These are phyloP conservation scores for Trissolcus brochymenae DNA, from an alignment of 2,888 invertebrate genomes.

Conservation along the genomic window DNA sequence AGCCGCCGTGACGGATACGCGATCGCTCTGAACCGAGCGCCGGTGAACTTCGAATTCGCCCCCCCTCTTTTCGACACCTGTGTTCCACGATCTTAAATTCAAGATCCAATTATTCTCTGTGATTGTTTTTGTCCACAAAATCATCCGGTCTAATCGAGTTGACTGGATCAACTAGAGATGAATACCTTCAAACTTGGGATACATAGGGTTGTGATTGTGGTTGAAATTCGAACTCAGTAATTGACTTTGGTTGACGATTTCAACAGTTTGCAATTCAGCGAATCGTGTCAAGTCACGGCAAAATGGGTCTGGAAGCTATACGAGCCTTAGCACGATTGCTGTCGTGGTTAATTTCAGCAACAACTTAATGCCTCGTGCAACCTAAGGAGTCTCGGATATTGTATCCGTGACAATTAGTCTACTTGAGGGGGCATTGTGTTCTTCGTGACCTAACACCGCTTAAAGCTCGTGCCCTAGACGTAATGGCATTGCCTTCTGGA, in stretches of 20 bases:
- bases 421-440: too few species aligned
- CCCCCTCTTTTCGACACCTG: constrained; percentile 5
- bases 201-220: too few species aligned
- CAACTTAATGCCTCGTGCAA: too few species aligned
- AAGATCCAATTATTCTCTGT: neutral
- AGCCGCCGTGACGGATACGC: constrained; percentile 60
- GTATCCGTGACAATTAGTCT: neutral
- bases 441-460: neutral
- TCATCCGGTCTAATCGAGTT: neutral
- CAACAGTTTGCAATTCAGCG: neutral
- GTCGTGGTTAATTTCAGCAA: neutral
- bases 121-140: neutral
- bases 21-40: constrained; percentile 1
- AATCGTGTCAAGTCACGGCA: neutral
- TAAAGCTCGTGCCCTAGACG: neutral
- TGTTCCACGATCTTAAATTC: neutral
- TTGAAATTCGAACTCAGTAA: neutral
- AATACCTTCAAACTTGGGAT: neutral
- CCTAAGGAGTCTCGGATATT: neutral
- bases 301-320: neutral
- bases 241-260: neutral
- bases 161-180: neutral
- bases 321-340: neutral
- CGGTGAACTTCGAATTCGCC: neutral
- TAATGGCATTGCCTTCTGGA: neutral